Conservation (phyloP, 2,797 vertebrate genomes). For the Platyrinchus mystaceus region DNA sequence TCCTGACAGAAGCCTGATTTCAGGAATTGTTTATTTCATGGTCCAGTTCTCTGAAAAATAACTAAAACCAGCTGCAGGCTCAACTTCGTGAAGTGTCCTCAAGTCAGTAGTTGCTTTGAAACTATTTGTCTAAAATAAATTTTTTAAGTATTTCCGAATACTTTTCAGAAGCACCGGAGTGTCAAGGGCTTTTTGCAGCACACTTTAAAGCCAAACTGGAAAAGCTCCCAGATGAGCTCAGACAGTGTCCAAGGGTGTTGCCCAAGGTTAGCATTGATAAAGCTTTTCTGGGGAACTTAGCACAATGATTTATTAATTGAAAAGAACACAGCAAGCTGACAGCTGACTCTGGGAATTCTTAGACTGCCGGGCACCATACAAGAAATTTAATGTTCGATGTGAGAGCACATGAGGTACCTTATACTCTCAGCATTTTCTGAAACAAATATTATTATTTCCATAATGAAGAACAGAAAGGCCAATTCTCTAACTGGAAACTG, state of each 20-base stretch:
- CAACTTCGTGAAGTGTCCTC: background rate
- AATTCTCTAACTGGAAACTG: background rate
- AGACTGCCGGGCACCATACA: background rate
- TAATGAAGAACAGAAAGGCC: background rate
- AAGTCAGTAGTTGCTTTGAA: background rate
- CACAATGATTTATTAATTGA: background rate
- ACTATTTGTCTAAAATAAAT: background rate
- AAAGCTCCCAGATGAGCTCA: background rate
- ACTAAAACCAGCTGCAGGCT: background rate
- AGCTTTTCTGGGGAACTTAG: background rate
- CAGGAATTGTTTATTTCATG: background rate
- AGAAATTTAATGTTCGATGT: background rate
- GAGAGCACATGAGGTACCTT: background rate
- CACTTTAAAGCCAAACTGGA: background rate
- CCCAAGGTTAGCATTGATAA: background rate
- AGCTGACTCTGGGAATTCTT: background rate
- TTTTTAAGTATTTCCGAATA: background rate
- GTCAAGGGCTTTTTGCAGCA: background rate
- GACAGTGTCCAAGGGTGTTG: rapidly evolving
- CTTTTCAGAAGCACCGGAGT: background rate
- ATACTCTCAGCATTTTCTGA: background rate
- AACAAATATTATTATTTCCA: background rate
- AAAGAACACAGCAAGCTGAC: background rate
- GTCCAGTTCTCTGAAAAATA: background rate
- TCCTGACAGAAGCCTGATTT: background rate